Percentiles rank a stretch among this genome's conserved stretches.
phyloP scores from a whole-genome alignment of 1,140 invertebrate species.

The Glossosoma conforme region DNA sequence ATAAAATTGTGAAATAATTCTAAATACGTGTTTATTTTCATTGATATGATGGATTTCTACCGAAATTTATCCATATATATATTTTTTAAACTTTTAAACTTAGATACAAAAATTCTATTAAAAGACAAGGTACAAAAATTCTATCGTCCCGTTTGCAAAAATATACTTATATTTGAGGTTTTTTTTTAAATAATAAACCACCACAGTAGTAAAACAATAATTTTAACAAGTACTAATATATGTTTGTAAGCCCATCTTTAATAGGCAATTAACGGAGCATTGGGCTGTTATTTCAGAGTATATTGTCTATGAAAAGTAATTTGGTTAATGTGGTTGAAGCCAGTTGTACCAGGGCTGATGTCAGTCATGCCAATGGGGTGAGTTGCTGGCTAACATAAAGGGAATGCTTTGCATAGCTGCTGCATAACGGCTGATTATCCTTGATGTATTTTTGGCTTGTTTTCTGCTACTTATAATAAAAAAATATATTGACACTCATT shows the following conservation, averaged over 20 bases:
- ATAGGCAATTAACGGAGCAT: conserved; percentile 24
- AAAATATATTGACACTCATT: too few species aligned
- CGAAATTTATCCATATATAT: too few species aligned
- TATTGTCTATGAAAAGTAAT: conserved; percentile 29
- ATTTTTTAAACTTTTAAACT: too few species aligned
- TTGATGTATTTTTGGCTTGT: too few species aligned
- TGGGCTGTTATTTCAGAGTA: conserved; percentile 30
- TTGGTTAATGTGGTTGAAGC: conserved; percentile 25
- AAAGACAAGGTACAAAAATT: background rate
- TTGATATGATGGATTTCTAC: too few species aligned
- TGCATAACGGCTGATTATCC: too few species aligned
- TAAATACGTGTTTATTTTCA: too few species aligned
- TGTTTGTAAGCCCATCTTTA: too few species aligned
- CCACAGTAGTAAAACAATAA: background rate
- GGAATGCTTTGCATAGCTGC: too few species aligned
- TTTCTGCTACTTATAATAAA: too few species aligned
- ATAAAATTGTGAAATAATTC: too few species aligned
- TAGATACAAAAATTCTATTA: too few species aligned
- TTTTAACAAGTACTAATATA: background rate
- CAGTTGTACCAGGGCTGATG: conserved; percentile 14
- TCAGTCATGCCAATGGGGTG: conserved; percentile 28
- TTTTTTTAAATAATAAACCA: background rate
- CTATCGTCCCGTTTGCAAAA: background rate
- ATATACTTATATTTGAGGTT: background rate
- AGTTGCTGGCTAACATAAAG: conserved; percentile 23